Conservation (phyloP, 2,113 vertebrate species). For the Salvelinus sp. region DNA sequence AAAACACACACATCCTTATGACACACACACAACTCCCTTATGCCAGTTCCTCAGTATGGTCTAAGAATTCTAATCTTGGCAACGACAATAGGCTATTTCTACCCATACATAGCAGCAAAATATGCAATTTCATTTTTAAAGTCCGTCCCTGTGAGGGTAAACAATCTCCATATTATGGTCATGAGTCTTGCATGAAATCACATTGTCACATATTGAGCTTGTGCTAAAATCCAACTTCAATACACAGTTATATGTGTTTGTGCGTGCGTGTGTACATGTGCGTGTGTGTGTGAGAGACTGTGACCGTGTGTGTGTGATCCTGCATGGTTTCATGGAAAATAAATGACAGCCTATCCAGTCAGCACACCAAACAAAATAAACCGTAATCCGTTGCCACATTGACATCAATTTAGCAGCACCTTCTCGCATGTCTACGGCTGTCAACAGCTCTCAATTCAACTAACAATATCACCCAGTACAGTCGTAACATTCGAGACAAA, state of each 20-base stretch:
- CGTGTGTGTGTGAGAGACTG: too few relatives aligned
- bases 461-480: neutral
- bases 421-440: neutral
- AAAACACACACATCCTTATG: neutral
- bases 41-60: neutral
- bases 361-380: neutral
- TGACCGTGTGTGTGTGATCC: neutral
- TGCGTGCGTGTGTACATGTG: too few relatives aligned
- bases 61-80: constrained; percentile 28
- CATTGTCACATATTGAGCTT: constrained; percentile 14
- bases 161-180: constrained; percentile 8
- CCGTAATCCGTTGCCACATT: neutral
- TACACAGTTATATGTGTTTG: neutral
- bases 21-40: neutral
- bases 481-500: neutral
- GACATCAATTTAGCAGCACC: neutral
- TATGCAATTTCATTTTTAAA: constrained; percentile 12
- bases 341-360: neutral
- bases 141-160: constrained; percentile 11
- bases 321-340: neutral
- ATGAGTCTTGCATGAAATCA: constrained; percentile 28
- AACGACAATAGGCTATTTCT: constrained; percentile 54
- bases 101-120: neutral
- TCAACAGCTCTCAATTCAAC: neutral
- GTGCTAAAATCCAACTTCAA: neutral